phyloP scores from a whole-genome alignment of 1,140 invertebrate genomes.

The Drosophila biarmipes region DNA sequence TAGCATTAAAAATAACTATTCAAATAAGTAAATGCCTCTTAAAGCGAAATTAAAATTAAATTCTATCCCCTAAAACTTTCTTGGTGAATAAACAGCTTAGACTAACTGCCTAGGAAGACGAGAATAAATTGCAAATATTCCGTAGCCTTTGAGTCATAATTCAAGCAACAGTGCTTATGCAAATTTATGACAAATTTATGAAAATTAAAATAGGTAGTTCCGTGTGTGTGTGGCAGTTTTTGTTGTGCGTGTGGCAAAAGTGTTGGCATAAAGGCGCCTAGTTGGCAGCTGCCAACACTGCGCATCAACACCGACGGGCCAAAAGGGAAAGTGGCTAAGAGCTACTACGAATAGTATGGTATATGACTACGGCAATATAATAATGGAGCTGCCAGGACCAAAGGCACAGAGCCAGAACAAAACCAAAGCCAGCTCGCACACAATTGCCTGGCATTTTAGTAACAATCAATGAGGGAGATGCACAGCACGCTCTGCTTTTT shows the following conservation, averaged over 20 bases:
- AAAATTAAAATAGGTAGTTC: constrained; percentile 55
- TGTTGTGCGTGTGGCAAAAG: constrained; percentile 40
- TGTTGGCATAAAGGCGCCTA: constrained; percentile 71
- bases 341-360: neutral
- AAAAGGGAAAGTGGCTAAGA: constrained; percentile 21
- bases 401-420: constrained; percentile 15
- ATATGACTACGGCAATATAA: constrained; percentile 31
- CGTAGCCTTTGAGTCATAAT: constrained; percentile 21
- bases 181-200: constrained; percentile 75
- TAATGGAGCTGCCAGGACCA: constrained; percentile 52
- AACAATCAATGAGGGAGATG: constrained; percentile 60
- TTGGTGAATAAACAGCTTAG: neutral
- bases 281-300: constrained; percentile 76
- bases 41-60: neutral
- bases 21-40: neutral
- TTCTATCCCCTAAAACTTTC: neutral
- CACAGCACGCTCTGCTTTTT: constrained; percentile 6
- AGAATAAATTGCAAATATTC: constrained; percentile 24
- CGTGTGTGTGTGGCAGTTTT: constrained; percentile 16
- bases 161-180: constrained; percentile 53
- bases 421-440: constrained; percentile 21
- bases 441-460: constrained; percentile 43
- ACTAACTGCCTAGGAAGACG: neutral
- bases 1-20: neutral
- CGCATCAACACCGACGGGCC: constrained; percentile 63